Evolutionary conservation across 2,113 vertebrate species (phyloP).

Genomic region (Probosciger aterrimus): DNA sequence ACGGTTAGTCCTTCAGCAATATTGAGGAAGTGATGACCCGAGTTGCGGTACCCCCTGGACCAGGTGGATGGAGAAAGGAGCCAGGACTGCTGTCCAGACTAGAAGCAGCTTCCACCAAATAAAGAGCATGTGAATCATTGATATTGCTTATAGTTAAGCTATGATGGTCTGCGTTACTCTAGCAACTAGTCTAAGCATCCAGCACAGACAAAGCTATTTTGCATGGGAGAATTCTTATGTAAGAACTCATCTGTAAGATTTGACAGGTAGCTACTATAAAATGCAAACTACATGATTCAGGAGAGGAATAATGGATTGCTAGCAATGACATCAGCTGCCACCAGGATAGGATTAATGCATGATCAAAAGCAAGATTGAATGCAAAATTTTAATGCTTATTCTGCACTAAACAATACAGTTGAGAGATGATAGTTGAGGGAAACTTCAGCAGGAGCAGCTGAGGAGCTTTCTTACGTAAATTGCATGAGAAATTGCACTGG

Average conservation of each 20-base stretch:
- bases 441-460: not conserved
- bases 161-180: not conserved
- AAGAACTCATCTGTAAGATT: not conserved
- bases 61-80: not conserved
- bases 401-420: not conserved
- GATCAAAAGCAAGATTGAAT: not conserved
- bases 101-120: not conserved
- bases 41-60: not conserved
- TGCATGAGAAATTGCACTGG: not conserved
- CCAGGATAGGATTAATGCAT: not conserved
- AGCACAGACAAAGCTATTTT: not conserved
- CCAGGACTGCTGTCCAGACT: not conserved
- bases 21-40: not conserved
- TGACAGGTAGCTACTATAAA: not conserved
- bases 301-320: not conserved
- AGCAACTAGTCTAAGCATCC: not conserved
- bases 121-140: not conserved
- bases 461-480: not conserved
- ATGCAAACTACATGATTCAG: not conserved
- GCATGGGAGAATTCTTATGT: not conserved
- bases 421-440: not conserved
- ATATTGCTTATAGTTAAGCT: not conserved
- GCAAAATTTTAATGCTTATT: not conserved
- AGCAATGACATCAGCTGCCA: not conserved
- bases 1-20: not conserved